phyloP scores from a whole-genome alignment of 2,888 invertebrate genomes.

The Gastrophysa polygoni region DNA sequence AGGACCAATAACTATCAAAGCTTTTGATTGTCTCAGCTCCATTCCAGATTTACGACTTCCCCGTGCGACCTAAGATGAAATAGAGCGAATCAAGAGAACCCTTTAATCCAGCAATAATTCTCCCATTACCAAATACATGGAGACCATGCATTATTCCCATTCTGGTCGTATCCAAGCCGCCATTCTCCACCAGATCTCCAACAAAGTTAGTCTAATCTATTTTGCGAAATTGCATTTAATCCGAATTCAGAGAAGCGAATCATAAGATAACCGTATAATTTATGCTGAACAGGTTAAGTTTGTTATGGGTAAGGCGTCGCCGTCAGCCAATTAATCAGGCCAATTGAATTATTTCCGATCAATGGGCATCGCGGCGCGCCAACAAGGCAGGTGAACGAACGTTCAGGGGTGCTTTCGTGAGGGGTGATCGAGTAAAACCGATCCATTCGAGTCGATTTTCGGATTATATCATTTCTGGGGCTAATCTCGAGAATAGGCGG shows the following conservation, averaged over 20 bases:
- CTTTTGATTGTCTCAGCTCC: too few species aligned
- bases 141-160: constrained; percentile 28
- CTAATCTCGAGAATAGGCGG: too few species aligned
- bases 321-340: constrained; percentile 42
- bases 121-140: constrained; percentile 17
- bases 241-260: constrained; percentile 37
- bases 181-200: constrained; percentile 27
- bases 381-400: too few species aligned
- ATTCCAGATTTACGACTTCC: too few species aligned
- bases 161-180: constrained; percentile 18
- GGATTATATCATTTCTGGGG: too few species aligned
- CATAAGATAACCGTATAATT: constrained; percentile 39
- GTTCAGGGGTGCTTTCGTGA: too few species aligned
- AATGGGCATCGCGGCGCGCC: constrained; percentile 35
- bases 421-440: too few species aligned
- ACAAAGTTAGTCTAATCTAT: constrained; percentile 37
- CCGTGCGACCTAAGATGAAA: neutral
- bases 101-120: constrained; percentile 19
- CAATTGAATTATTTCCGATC: constrained; percentile 49
- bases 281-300: constrained; percentile 39
- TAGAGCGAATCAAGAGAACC: neutral
- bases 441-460: too few species aligned
- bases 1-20: too few species aligned
- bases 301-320: constrained; percentile 33
- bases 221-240: constrained; percentile 38